These are phyloP conservation scores for Cistogaster globosa DNA, from an alignment of 2,888 invertebrate genomes.

Conservation along the genomic window DNA sequence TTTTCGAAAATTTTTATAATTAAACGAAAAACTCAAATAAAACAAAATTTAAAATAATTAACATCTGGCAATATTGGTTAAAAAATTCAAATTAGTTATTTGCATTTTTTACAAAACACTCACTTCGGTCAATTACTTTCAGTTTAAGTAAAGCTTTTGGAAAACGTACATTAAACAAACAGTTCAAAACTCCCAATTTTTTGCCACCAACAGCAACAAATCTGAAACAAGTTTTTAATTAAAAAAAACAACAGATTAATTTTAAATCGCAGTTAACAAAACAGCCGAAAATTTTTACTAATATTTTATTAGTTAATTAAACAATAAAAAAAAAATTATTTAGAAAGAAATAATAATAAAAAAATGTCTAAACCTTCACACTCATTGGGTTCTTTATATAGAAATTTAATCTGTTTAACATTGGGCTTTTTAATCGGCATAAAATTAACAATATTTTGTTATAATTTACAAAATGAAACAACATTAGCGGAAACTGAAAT, in stretches of 20 bases:
- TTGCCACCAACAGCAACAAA: neutral
- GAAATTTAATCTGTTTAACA: conserved; percentile 72
- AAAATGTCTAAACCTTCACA: conserved; percentile 21
- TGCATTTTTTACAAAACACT: conserved; percentile 2
- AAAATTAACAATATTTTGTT: conserved; percentile 76
- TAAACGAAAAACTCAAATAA: too few relatives aligned
- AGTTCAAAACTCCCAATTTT: neutral
- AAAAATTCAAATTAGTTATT: neutral
- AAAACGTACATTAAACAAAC: conserved; percentile 32
- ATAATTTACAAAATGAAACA: conserved; percentile 30
- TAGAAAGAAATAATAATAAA: neutral
- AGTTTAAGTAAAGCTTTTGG: conserved; percentile 25
- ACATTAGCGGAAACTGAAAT: neutral
- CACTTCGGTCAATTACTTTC: conserved; percentile 14
- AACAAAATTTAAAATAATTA: neutral
- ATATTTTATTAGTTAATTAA: neutral
- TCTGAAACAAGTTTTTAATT: conserved; percentile 56
- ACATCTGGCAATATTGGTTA: conserved; percentile 25
- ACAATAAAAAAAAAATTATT: neutral
- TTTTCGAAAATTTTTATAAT: too few relatives aligned
- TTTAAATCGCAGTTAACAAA: neutral
- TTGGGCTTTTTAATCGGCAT: conserved; percentile 78
- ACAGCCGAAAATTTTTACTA: neutral
- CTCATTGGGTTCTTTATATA: conserved; percentile 29
- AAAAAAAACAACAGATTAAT: conserved; percentile 21